Evolutionary conservation across 2,113 vertebrate species (phyloP).

Genomic region (Mesembrinibis cayennensis): DNA sequence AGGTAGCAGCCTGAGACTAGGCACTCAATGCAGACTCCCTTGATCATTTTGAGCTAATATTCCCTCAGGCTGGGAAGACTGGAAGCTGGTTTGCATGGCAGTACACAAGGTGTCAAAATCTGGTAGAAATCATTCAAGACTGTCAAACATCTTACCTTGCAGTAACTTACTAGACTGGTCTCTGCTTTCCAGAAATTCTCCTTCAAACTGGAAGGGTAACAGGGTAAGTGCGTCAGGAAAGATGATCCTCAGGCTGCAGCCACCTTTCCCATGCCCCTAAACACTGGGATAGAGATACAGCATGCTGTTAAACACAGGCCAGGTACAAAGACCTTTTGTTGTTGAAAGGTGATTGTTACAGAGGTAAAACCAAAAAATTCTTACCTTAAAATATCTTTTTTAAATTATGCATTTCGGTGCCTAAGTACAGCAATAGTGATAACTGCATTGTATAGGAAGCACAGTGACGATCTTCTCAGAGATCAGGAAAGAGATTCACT

Average conservation of each 20-base stretch:
- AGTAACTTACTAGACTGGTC: constrained; percentile 78
- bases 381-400: not conserved
- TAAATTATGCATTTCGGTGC: not conserved
- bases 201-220: constrained; percentile 79
- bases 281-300: not conserved
- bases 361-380: not conserved
- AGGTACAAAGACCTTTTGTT: not conserved
- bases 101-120: not conserved
- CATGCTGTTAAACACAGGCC: not conserved
- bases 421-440: not conserved
- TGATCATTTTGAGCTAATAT: not conserved
- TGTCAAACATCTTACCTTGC: constrained; percentile 60
- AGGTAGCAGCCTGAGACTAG: not conserved
- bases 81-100: not conserved
- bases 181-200: constrained; percentile 74
- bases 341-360: not conserved
- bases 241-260: not conserved
- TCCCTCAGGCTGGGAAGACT: not conserved
- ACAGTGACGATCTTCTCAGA: not conserved
- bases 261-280: not conserved
- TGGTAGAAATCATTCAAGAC: not conserved
- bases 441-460: not conserved
- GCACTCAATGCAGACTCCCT: not conserved
- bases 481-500: not conserved
- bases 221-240: not conserved